Evolutionary conservation across 2,888 invertebrate species (phyloP).

Genomic region (Rotaria sp.): DNA sequence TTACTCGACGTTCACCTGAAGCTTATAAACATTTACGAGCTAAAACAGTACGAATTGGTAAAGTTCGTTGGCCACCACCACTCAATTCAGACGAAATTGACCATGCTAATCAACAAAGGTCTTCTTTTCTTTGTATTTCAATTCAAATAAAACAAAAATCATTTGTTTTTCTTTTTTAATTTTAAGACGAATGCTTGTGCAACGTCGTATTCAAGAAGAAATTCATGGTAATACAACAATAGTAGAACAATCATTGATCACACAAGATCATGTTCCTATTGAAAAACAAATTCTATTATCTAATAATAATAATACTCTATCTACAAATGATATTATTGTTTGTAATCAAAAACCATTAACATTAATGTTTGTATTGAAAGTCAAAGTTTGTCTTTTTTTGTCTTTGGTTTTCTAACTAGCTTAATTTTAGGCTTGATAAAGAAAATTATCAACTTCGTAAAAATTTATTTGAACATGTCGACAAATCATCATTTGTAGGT

Average conservation of each 20-base stretch:
- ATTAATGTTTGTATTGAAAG: too few relatives aligned
- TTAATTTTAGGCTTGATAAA: not conserved
- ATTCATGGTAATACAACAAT: not conserved
- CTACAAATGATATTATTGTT: too few relatives aligned
- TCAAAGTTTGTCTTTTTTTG: too few relatives aligned
- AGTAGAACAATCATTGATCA: not conserved
- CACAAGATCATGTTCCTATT: too few relatives aligned
- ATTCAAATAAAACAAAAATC: too few relatives aligned
- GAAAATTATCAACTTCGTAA: not conserved
- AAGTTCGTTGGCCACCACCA: slow-evolving; percentile 73
- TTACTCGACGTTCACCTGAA: not conserved
- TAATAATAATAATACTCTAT: too few relatives aligned
- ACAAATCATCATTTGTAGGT: not conserved
- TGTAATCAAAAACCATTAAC: too few relatives aligned
- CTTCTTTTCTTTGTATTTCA: too few relatives aligned
- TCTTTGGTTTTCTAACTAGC: not conserved
- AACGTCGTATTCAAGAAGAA: slow-evolving; percentile 24
- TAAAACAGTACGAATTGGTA: slow-evolving; percentile 79
- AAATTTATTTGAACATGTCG: not conserved
- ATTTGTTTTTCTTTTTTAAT: not conserved
- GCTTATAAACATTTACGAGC: slow-evolving; percentile 68
- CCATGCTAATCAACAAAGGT: slow-evolving; percentile 41
- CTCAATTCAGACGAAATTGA: slow-evolving; percentile 63
- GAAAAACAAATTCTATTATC: too few relatives aligned
- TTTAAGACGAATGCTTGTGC: slow-evolving; percentile 3